A percentile compares a stretch with the other conserved stretches of the same genome.
phyloP scores from a whole-genome alignment of 2,113 vertebrate genomes.

The Coptodon rendalli region DNA sequence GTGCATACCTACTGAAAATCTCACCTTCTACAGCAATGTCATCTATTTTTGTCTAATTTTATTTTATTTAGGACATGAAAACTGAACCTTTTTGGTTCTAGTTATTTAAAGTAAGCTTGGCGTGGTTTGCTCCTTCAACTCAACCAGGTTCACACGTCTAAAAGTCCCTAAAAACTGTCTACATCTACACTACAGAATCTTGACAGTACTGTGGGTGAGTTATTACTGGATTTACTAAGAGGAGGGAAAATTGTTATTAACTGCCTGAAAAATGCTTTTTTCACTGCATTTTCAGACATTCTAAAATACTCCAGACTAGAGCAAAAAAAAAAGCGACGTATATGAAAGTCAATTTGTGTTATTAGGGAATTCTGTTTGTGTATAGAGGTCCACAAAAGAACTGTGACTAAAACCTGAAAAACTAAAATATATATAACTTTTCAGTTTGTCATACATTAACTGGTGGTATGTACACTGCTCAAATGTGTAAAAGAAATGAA shows the following conservation, averaged over 20 bases:
- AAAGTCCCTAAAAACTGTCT: background rate
- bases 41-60: background rate
- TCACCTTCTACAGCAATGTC: background rate
- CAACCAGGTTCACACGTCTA: background rate
- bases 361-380: background rate
- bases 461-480: background rate
- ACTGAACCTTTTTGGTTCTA: background rate
- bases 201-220: background rate
- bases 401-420: background rate
- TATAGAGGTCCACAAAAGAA: fast-evolving
- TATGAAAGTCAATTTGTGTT: background rate
- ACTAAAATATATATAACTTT: background rate
- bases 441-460: background rate
- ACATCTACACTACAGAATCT: background rate
- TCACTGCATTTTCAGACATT: background rate
- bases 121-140: background rate
- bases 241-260: background rate
- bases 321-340: background rate
- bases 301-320: background rate
- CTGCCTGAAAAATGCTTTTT: background rate
- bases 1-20: background rate
- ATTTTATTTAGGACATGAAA: background rate
- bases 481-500: background rate
- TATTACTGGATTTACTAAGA: background rate
- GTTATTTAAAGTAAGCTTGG: background rate